These are phyloP conservation scores for Chloromyia formosa DNA, from an alignment of 2,888 invertebrate genomes.

Conservation along the genomic window DNA sequence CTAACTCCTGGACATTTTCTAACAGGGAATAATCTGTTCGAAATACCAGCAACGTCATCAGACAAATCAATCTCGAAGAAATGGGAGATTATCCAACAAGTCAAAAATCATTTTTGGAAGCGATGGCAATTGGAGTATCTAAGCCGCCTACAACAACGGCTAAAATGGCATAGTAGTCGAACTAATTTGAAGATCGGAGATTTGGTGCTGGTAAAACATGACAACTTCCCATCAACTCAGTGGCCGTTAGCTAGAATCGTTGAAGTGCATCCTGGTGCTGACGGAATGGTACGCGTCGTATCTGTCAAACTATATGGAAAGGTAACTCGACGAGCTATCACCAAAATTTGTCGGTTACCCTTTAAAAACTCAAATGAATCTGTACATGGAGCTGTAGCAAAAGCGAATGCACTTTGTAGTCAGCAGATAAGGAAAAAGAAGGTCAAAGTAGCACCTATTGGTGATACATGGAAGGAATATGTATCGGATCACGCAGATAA, in stretches of 20 bases:
- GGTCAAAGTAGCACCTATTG: too few relatives aligned
- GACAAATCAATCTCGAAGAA: not conserved
- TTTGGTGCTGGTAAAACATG: not conserved
- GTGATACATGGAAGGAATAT: too few relatives aligned
- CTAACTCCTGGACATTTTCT: conserved; percentile 1
- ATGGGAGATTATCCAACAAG: not conserved
- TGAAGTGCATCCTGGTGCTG: not conserved
- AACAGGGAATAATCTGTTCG: not conserved
- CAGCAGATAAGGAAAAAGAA: too few relatives aligned
- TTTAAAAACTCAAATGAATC: too few relatives aligned
- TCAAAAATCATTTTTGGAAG: not conserved
- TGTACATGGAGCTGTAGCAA: too few relatives aligned
- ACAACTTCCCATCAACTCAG: not conserved
- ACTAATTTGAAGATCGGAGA: not conserved
- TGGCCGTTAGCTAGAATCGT: not conserved
- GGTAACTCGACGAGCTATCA: too few relatives aligned
- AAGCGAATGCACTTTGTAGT: too few relatives aligned
- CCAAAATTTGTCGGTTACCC: too few relatives aligned
- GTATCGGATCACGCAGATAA: too few relatives aligned
- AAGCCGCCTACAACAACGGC: not conserved
- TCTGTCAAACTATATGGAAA: too few relatives aligned
- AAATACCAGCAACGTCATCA: not conserved
- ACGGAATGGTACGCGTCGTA: too few relatives aligned
- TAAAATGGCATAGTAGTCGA: not conserved
- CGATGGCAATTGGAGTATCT: not conserved